Evolutionary conservation across 2,113 vertebrate genomes (phyloP).

Genomic region (Hemibagrus wyckioides): DNA sequence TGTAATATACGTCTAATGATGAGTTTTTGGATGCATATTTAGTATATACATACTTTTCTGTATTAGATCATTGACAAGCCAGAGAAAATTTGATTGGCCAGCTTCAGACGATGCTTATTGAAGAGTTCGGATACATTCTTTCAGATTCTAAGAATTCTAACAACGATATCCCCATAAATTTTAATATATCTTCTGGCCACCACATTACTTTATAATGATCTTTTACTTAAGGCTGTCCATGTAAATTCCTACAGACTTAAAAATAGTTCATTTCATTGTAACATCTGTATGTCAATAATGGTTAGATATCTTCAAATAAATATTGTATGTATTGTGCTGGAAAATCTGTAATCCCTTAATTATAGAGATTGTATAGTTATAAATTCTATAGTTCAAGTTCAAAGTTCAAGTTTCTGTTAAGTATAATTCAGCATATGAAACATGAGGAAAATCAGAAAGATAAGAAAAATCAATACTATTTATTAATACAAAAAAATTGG

Average conservation of each 20-base stretch:
- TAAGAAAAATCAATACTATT: constrained; percentile 9
- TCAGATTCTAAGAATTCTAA: too few relatives aligned
- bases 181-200: too few relatives aligned
- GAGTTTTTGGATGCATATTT: too few relatives aligned
- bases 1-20: too few relatives aligned
- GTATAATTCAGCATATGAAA: neutral
- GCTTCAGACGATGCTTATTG: too few relatives aligned
- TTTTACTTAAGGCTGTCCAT: neutral
- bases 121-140: too few relatives aligned
- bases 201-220: too few relatives aligned
- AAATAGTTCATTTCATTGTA: neutral
- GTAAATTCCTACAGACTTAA: neutral
- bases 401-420: neutral
- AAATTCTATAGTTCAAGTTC: neutral
- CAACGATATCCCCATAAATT: too few relatives aligned
- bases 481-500: constrained; percentile 32
- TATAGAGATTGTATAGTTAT: neutral
- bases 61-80: too few relatives aligned
- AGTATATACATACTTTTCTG: too few relatives aligned
- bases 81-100: too few relatives aligned
- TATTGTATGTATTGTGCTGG: neutral
- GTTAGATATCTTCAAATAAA: neutral
- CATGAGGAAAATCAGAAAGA: neutral
- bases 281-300: neutral
- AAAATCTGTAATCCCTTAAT: neutral